Percentiles rank a stretch among this genome's conserved stretches.
Conservation (phyloP, 2,797 vertebrate genomes). For the Rhabdomys pumilio region DNA sequence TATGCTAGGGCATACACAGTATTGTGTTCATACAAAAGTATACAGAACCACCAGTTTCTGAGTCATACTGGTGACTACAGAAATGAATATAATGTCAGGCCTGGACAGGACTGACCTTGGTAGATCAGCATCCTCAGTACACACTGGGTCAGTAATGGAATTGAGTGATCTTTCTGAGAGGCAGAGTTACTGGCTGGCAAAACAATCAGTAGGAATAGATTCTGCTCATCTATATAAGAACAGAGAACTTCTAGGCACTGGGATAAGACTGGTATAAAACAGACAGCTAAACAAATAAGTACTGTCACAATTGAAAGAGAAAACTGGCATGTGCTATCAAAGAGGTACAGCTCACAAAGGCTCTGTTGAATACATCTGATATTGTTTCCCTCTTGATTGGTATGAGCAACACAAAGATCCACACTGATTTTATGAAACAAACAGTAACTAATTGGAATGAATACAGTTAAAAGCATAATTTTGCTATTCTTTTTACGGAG, state of each 20-base stretch:
- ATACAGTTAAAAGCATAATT: constrained; percentile 4
- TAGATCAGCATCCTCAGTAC: constrained; percentile 30
- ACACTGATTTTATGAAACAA: background rate
- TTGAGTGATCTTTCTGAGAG: constrained; percentile 39
- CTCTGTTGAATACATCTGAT: background rate
- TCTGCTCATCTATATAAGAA: constrained; percentile 15
- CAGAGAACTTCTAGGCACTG: background rate
- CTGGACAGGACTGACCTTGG: constrained; percentile 75
- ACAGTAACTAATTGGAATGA: constrained; percentile 29
- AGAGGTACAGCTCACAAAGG: background rate
- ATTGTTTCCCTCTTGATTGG: background rate
- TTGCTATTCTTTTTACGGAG: background rate
- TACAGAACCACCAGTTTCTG: constrained; percentile 82
- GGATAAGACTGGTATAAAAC: background rate
- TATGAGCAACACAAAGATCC: background rate
- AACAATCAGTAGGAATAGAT: background rate
- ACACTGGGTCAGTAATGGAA: constrained; percentile 51
- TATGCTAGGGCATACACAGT: background rate
- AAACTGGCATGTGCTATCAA: background rate
- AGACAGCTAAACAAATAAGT: background rate
- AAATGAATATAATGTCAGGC: constrained; percentile 63
- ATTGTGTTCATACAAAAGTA: constrained; percentile 73
- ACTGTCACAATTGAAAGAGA: background rate
- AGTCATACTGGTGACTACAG: constrained; percentile 54
- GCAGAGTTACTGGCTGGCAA: constrained; percentile 20